These are phyloP conservation scores for Florisuga fusca DNA, from an alignment of 2,797 vertebrate genomes.

Conservation along the genomic window DNA sequence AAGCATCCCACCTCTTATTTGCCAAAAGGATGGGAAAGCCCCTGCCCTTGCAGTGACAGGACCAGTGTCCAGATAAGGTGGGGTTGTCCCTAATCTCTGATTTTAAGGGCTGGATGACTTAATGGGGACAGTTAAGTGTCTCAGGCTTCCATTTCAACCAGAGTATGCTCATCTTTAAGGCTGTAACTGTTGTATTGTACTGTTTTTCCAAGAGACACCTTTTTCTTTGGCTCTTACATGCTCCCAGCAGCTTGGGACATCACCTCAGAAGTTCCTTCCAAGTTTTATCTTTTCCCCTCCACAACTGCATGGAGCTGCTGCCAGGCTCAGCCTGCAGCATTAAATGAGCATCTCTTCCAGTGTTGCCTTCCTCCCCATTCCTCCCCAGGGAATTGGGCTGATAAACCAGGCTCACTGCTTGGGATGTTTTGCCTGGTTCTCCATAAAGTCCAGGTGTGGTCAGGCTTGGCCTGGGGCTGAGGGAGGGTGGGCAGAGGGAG, in stretches of 20 bases:
- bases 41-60: background rate
- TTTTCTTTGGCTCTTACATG: background rate
- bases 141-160: background rate
- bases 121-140: background rate
- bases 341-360: background rate
- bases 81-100: background rate
- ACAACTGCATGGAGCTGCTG: background rate
- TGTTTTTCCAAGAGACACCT: background rate
- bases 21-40: background rate
- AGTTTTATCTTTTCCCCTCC: background rate
- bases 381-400: background rate
- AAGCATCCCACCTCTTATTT: background rate
- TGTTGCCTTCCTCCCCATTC: background rate
- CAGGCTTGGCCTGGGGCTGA: background rate
- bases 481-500: background rate
- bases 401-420: background rate
- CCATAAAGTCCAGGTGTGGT: background rate
- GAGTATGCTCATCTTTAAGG: background rate
- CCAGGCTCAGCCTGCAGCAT: background rate
- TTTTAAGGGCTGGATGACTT: background rate
- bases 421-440: background rate
- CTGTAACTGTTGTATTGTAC: background rate
- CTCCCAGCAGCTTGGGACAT: background rate
- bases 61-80: background rate
- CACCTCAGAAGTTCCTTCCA: background rate